phyloP scores from a whole-genome alignment of 2,797 vertebrate genomes.

The Anisognathus igniventris region DNA sequence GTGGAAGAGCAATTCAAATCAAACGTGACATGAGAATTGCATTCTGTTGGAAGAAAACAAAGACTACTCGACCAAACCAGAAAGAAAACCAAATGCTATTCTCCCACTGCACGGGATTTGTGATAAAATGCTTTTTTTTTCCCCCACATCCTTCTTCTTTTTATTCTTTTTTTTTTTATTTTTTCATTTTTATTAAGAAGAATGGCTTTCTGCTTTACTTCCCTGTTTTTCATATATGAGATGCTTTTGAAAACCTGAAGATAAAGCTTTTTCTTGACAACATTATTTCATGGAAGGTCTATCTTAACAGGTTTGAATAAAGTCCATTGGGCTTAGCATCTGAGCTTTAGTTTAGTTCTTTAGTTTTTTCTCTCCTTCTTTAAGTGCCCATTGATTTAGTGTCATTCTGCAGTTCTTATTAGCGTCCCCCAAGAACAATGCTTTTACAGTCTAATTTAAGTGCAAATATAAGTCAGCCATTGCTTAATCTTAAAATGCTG shows the following conservation, averaged over 20 bases:
- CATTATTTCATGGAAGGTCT: not conserved
- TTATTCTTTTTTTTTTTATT: fast-evolving
- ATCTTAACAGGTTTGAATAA: not conserved
- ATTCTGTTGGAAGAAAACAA: not conserved
- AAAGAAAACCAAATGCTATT: not conserved
- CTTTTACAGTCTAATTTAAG: conserved; percentile 13
- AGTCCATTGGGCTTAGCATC: not conserved
- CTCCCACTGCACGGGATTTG: not conserved
- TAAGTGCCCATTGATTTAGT: not conserved
- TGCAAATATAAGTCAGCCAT: not conserved
- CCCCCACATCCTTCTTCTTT: fast-evolving
- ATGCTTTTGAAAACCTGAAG: not conserved
- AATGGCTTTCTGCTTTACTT: not conserved
- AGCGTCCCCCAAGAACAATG: not conserved
- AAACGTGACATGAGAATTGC: not conserved
- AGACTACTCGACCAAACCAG: not conserved
- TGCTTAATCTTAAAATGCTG: conserved; percentile 20
- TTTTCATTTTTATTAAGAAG: not conserved
- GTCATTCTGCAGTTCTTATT: conserved; percentile 1
- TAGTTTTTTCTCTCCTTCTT: not conserved
- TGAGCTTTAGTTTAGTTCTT: not conserved
- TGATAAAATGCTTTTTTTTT: not conserved
- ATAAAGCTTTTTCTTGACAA: not conserved
- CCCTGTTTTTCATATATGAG: not conserved
- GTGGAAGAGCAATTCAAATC: not conserved